Evolutionary conservation across 2,888 invertebrate species (phyloP), one percentile per base, ranked within the genome.

Genomic region (Aphodius granarius): DNA sequence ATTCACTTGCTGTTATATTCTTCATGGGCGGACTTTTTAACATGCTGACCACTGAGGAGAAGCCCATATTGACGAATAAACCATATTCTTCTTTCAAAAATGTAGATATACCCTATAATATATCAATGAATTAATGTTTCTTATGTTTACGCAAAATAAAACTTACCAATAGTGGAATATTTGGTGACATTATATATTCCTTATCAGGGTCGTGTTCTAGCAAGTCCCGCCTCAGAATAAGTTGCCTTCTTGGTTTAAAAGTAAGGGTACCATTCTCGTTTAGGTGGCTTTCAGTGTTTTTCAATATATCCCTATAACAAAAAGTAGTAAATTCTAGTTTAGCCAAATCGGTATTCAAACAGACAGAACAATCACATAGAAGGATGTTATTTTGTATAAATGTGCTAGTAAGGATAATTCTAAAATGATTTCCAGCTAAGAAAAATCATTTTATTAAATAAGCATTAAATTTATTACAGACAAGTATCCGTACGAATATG

Each of bases 101-200:
- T 3, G 92, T 90, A 0, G 91, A 86, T 66, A 91, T 86, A 6
- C 91, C 91, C 92, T 92, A 85, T 62, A 85, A 84, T 74, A 76
- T 78, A 75, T 73, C 72, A 73, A 1, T 63, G 2, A 78, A 66
- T 68, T 23, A n/a, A 20, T 75, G 73, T n/a, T 43, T 20, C 6
- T 15, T 19, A 65, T 18, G 16, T 15, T 65, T 65, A 65, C 17
- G 19, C 6, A 65, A 5, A 5, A 19, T 20, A 66, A 15, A 21
- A 88, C 92, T 91, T 89, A 92, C 95, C 86, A 94, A 82, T 79
- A 93, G 87, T 0, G 94, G 93, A 80, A 94, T 88, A 84, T 95
- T 95, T 0, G 94, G 91, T 0, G 93, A 89, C 0, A 89, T 86
- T 1, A 96, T 85, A 0, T 87, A 83, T 73, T 93, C 90, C 0